Conservation (phyloP, 2,797 vertebrate species). For the Channallabes apus region DNA sequence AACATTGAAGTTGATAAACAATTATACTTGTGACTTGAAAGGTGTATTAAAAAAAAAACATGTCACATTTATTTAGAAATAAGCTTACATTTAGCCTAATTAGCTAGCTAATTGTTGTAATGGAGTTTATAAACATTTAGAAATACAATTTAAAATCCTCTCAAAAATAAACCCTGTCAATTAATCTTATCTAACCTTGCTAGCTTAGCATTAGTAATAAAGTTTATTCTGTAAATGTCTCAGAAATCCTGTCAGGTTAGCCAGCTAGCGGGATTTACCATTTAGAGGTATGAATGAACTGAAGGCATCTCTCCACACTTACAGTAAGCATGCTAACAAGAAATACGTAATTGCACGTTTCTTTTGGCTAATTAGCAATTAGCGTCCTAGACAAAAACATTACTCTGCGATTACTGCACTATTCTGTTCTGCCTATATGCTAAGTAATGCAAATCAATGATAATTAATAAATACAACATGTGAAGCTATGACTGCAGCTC, state of each 20-base stretch:
- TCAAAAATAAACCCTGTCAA: neutral
- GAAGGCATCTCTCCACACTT: neutral
- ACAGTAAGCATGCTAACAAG: constrained; percentile 21
- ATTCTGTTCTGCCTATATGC: neutral
- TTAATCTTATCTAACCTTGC: neutral
- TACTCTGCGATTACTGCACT: neutral
- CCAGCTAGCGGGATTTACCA: neutral
- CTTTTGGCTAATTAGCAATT: constrained; percentile 32
- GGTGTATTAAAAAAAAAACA: neutral
- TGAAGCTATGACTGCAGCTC: neutral
- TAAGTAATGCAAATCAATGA: neutral
- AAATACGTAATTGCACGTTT: constrained; percentile 15
- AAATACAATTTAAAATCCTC: neutral
- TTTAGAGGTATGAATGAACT: neutral
- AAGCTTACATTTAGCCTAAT: neutral
- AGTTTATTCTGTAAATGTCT: neutral
- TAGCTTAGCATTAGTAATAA: neutral
- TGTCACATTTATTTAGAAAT: neutral
- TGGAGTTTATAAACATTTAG: neutral
- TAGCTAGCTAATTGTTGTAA: neutral
- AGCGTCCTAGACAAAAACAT: neutral
- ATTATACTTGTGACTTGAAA: neutral
- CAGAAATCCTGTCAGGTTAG: constrained; percentile 4
- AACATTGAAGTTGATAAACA: neutral
- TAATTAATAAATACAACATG: neutral